Percentiles rank a stretch among this genome's conserved stretches.
Evolutionary conservation across 2,113 vertebrate species (phyloP).

Genomic region (Hippolais icterina): DNA sequence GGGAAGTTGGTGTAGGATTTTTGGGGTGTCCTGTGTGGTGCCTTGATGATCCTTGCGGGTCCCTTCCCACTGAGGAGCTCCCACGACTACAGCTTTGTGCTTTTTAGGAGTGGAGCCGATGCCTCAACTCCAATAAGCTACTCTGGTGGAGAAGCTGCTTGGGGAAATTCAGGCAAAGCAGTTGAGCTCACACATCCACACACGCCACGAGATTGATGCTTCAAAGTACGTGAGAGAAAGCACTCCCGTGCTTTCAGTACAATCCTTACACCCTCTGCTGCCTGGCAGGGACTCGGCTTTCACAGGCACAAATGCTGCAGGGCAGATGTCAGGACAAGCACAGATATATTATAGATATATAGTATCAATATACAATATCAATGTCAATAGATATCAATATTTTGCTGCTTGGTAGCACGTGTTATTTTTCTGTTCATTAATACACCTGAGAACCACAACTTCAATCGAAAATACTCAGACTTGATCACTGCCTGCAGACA

Average conservation of each 20-base stretch:
- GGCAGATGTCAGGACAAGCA: not conserved
- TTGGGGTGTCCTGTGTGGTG: not conserved
- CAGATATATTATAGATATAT: not conserved
- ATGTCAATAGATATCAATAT: not conserved
- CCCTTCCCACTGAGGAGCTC: not conserved
- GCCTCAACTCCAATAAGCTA: too few species aligned
- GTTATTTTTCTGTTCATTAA: not conserved
- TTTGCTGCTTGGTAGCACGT: not conserved
- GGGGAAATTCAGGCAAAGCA: too few species aligned
- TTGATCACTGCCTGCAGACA: not conserved
- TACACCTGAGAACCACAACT: not conserved
- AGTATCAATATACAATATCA: too few species aligned
- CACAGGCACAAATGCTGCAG: not conserved
- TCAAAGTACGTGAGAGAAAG: not conserved
- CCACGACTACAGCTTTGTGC: too few species aligned
- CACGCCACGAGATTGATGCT: not conserved
- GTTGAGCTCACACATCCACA: too few species aligned
- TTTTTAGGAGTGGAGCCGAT: too few species aligned
- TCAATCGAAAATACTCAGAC: not conserved
- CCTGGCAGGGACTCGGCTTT: not conserved
- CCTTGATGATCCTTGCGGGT: not conserved
- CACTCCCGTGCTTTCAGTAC: not conserved
- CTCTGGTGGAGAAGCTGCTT: too few species aligned
- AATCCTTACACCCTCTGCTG: not conserved
- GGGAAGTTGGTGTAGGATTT: not conserved